These are phyloP conservation scores for Synodontis membranacea DNA, from an alignment of 2,113 vertebrate genomes.

Conservation along the genomic window DNA sequence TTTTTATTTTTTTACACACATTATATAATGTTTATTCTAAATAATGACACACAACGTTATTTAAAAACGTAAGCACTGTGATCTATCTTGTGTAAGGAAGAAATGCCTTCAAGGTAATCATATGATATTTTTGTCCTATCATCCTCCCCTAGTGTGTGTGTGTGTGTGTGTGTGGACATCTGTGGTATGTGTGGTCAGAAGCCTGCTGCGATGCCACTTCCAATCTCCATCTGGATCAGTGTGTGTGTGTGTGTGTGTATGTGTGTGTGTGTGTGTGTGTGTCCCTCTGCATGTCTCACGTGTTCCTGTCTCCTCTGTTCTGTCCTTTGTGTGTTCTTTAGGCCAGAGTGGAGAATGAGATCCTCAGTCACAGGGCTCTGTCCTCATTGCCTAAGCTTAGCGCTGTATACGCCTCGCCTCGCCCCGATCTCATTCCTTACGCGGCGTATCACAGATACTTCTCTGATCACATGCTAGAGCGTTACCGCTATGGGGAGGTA, in stretches of 20 bases:
- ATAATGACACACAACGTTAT: too few species aligned
- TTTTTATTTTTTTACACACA: too few species aligned
- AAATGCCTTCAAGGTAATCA: too few species aligned
- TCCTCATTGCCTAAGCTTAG: constrained; percentile 92
- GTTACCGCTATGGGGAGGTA: constrained; percentile 91
- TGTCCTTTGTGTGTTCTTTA: constrained; percentile 65
- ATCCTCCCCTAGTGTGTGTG: background rate
- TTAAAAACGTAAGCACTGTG: too few species aligned
- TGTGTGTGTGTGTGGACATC: background rate
- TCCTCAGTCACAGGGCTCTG: constrained; percentile 90
- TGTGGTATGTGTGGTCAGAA: constrained; percentile 6
- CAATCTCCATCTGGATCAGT: constrained; percentile 34
- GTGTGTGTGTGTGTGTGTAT: background rate
- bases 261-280: background rate
- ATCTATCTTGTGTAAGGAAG: too few species aligned
- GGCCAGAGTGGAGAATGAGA: constrained; percentile 91
- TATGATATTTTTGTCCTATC: background rate
- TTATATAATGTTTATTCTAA: too few species aligned
- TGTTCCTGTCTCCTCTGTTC: constrained; percentile 23
- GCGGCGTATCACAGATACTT: constrained; percentile 87
- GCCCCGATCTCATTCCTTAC: constrained; percentile 91
- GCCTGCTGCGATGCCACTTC: constrained; percentile 19
- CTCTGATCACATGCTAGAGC: constrained; percentile 87
- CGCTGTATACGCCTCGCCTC: constrained; percentile 87
- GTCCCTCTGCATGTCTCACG: too few species aligned